Percentiles rank a stretch among this genome's conserved stretches.
phyloP scores from a whole-genome alignment of 2,113 vertebrate species.

The Podarcis muralis region DNA sequence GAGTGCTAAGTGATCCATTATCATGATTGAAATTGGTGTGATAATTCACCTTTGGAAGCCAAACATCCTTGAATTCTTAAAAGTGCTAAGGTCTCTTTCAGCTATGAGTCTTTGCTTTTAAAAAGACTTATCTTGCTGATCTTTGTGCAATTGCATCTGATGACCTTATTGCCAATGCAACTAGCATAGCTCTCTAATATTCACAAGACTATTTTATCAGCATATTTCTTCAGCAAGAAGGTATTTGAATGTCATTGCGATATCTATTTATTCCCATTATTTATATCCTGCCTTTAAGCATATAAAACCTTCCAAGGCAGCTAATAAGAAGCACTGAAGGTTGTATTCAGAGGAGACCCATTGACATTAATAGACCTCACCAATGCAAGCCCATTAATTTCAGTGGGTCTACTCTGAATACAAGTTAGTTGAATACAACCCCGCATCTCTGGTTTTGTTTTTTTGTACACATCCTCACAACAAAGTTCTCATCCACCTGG shows the following conservation, averaged over 20 bases:
- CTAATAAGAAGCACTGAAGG: no score
- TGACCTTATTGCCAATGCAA: conserved; percentile 15
- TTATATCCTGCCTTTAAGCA: no score
- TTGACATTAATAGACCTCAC: no score
- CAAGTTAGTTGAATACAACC: no score
- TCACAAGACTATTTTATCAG: not conserved
- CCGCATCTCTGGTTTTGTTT: no score
- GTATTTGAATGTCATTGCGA: not conserved
- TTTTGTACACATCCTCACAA: no score
- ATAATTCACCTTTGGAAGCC: conserved; percentile 48
- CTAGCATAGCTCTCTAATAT: not conserved
- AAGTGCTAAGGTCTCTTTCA: conserved; percentile 33
- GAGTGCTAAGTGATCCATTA: conserved; percentile 48
- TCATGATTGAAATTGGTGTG: not conserved
- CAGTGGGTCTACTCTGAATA: no score
- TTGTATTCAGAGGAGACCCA: no score
- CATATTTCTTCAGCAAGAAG: conserved; percentile 21
- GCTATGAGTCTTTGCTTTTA: conserved; percentile 5
- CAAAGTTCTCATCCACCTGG: no score
- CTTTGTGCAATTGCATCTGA: conserved; percentile 18
- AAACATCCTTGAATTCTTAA: conserved; percentile 47
- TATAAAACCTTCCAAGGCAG: no score
- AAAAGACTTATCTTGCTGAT: conserved; percentile 27
- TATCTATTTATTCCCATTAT: not conserved
- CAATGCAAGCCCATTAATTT: no score